Evolutionary conservation across 2,797 vertebrate genomes (phyloP).

Genomic region (Salmo trutta): DNA sequence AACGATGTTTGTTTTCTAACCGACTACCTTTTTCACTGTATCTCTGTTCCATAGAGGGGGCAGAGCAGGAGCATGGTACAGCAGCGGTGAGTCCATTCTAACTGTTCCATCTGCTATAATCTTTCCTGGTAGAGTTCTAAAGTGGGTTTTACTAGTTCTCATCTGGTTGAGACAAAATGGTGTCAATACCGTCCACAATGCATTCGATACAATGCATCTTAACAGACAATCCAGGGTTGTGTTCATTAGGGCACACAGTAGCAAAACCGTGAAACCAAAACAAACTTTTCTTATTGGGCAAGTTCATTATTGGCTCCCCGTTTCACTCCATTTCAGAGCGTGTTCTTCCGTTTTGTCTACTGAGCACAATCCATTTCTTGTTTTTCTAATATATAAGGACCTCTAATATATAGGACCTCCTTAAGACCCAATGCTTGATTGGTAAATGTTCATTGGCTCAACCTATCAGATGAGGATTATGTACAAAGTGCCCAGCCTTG

Average conservation of each 20-base stretch:
- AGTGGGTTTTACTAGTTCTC: conserved; percentile 20
- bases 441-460: no score
- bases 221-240: no score
- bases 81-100: conserved; percentile 62
- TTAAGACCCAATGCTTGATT: not conserved
- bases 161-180: conserved; percentile 19
- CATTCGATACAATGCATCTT: no score
- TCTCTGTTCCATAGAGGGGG: conserved; percentile 58
- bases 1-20: not conserved
- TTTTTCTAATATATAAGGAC: not conserved
- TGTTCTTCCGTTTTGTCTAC: not conserved
- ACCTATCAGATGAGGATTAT: conserved; percentile 54
- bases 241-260: no score
- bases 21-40: conserved; percentile 1
- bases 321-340: not conserved
- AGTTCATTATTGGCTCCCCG: not conserved
- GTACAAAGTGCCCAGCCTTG: conserved; percentile 47
- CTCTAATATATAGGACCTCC: not conserved
- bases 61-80: conserved; percentile 60
- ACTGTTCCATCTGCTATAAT: not conserved
- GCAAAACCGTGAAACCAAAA: no score
- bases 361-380: not conserved
- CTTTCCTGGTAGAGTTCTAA: not conserved
- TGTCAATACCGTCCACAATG: no score
- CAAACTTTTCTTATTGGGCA: not conserved